Evolutionary conservation across 1,140 invertebrate species (phyloP).

Genomic region (Temnothorax longispinosus): DNA sequence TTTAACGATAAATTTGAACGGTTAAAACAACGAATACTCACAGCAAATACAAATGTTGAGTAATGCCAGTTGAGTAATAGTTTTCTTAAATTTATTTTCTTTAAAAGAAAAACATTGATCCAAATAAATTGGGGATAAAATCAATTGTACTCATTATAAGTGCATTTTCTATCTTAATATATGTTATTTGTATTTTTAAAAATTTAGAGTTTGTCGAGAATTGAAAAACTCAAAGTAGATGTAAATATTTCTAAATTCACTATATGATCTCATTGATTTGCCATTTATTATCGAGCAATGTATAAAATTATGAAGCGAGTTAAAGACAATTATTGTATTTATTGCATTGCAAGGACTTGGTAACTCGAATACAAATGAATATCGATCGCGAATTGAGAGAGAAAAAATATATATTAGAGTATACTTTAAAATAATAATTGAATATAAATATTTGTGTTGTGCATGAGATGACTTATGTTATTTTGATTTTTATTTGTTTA

Average conservation of each 20-base stretch:
- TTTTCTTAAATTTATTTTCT: slow-evolving; percentile 57
- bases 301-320: slow-evolving; percentile 63
- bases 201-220: slow-evolving; percentile 53
- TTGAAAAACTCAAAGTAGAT: slow-evolving; percentile 45
- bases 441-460: slow-evolving; percentile 30
- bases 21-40: not conserved
- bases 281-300: slow-evolving; percentile 65
- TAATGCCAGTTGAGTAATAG: slow-evolving; percentile 49
- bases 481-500: slow-evolving; percentile 1
- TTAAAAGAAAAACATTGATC: slow-evolving; percentile 23
- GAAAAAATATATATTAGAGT: slow-evolving; percentile 2
- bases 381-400: not conserved
- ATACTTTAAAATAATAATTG: not conserved
- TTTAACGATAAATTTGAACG: slow-evolving; percentile 64
- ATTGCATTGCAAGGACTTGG: slow-evolving; percentile 20
- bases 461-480: slow-evolving; percentile 16
- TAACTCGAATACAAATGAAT: slow-evolving; percentile 38
- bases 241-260: slow-evolving; percentile 68
- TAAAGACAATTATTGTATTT: slow-evolving; percentile 41
- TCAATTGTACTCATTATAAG: not conserved
- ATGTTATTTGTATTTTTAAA: slow-evolving; percentile 58
- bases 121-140: slow-evolving; percentile 13
- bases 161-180: slow-evolving; percentile 20
- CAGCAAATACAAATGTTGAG: slow-evolving; percentile 40
- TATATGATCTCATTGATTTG: slow-evolving; percentile 69